A percentile compares a stretch with the other conserved stretches of the same genome.
Evolutionary conservation across 2,797 vertebrate genomes (phyloP).

Genomic region (Leptodactylus fallax): DNA sequence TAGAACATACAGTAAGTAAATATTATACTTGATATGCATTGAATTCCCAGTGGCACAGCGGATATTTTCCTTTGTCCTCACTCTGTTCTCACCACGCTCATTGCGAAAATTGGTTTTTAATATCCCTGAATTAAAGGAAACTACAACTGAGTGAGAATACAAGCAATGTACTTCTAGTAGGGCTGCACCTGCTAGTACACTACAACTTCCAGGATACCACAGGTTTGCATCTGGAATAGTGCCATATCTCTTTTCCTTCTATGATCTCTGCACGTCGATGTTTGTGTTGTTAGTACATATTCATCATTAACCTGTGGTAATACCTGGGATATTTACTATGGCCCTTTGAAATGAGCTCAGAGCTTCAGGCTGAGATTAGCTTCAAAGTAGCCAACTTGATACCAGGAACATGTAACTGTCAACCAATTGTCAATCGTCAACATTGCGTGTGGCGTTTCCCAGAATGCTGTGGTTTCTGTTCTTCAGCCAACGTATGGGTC

Average conservation of each 20-base stretch:
- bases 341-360: slow-evolving; percentile 4
- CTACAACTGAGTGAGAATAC: background rate
- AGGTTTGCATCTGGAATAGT: background rate
- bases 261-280: background rate
- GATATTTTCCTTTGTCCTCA: slow-evolving; percentile 19
- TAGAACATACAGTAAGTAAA: slow-evolving; percentile 49
- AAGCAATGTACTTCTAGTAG: background rate
- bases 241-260: background rate
- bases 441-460: slow-evolving; percentile 67
- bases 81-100: background rate
- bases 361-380: slow-evolving; percentile 28
- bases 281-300: slow-evolving; percentile 1
- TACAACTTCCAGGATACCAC: background rate
- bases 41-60: slow-evolving; percentile 11
- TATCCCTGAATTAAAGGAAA: slow-evolving; percentile 48
- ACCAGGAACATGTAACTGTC: slow-evolving; percentile 70
- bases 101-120: slow-evolving; percentile 23
- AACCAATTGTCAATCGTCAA: slow-evolving; percentile 71
- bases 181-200: background rate
- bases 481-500: slow-evolving; percentile 63
- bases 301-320: slow-evolving; percentile 21
- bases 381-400: slow-evolving; percentile 66
- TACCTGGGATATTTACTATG: background rate
- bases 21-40: slow-evolving; percentile 34
- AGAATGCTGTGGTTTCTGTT: slow-evolving; percentile 62